Conservation (phyloP, 2,113 vertebrate genomes). For the Girardinichthys multiradiatus region DNA sequence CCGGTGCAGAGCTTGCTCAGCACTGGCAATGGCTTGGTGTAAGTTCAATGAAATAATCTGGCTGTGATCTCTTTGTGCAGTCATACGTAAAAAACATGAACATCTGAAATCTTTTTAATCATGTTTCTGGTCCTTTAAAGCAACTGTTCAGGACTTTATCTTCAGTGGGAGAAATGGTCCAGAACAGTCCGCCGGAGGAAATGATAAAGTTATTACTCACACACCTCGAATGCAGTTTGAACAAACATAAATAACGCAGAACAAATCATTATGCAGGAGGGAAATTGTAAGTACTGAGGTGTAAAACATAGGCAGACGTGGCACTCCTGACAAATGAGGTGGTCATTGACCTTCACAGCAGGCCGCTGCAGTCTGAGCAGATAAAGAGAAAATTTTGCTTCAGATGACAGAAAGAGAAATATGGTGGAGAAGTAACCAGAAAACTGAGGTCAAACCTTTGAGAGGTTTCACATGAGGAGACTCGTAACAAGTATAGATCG, state of each 20-base stretch:
- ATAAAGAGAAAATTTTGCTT: not conserved
- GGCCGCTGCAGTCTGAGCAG: not conserved
- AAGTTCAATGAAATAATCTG: not conserved
- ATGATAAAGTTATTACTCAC: constrained; percentile 43
- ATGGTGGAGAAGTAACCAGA: not conserved
- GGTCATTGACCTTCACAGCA: constrained; percentile 37
- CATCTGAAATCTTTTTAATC: not conserved
- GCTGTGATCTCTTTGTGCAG: too few species aligned
- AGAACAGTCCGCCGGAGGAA: constrained; percentile 37
- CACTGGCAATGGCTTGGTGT: not conserved
- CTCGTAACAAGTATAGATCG: accelerated
- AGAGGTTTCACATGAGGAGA: not conserved
- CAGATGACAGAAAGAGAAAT: constrained; percentile 5
- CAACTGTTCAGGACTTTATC: constrained; percentile 7
- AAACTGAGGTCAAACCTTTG: not conserved
- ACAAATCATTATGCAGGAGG: constrained; percentile 17
- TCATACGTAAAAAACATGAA: not conserved
- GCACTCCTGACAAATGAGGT: constrained; percentile 27
- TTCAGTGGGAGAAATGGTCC: constrained; percentile 24
- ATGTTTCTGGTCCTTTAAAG: not conserved
- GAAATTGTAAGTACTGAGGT: constrained; percentile 4
- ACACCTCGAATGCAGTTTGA: constrained; percentile 15
- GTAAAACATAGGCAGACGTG: constrained; percentile 10
- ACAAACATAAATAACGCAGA: constrained; percentile 23
- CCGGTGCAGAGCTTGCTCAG: not conserved